Evolutionary conservation across 1,140 invertebrate species (phyloP).

Genomic region (Chrysopa pallens): DNA sequence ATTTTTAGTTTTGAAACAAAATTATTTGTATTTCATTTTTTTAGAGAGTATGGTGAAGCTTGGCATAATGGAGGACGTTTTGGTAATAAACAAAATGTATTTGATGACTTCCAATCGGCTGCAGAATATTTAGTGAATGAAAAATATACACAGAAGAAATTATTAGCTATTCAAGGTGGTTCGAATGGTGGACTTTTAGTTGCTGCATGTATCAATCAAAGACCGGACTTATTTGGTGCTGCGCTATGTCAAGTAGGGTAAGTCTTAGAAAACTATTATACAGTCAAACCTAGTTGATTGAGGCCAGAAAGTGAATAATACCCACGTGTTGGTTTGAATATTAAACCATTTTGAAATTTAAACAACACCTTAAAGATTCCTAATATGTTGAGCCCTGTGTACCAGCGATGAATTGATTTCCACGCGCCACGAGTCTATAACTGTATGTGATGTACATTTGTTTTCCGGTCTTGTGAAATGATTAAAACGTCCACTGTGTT

Average conservation of each 20-base stretch:
- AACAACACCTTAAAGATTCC: too few relatives aligned
- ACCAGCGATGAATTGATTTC: too few relatives aligned
- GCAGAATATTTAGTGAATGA: constrained; percentile 77
- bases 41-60: constrained; percentile 83
- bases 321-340: too few relatives aligned
- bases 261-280: neutral
- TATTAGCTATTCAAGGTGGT: constrained; percentile 79
- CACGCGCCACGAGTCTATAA: too few relatives aligned
- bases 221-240: constrained; percentile 86
- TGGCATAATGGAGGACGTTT: constrained; percentile 91
- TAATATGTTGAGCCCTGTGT: too few relatives aligned
- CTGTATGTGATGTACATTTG: too few relatives aligned
- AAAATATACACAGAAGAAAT: constrained; percentile 58
- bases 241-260: constrained; percentile 37
- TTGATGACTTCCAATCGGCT: constrained; percentile 90
- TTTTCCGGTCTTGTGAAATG: too few relatives aligned
- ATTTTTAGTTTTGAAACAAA: too few relatives aligned
- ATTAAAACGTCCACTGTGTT: too few relatives aligned
- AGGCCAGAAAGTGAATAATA: too few relatives aligned
- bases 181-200: constrained; percentile 94
- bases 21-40: constrained; percentile 3
- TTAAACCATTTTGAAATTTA: too few relatives aligned
- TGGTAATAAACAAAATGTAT: constrained; percentile 92
- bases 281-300: too few relatives aligned
- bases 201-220: constrained; percentile 83